These are phyloP conservation scores for Varanus salvator DNA, from an alignment of 2,113 vertebrate species.

Conservation along the genomic window DNA sequence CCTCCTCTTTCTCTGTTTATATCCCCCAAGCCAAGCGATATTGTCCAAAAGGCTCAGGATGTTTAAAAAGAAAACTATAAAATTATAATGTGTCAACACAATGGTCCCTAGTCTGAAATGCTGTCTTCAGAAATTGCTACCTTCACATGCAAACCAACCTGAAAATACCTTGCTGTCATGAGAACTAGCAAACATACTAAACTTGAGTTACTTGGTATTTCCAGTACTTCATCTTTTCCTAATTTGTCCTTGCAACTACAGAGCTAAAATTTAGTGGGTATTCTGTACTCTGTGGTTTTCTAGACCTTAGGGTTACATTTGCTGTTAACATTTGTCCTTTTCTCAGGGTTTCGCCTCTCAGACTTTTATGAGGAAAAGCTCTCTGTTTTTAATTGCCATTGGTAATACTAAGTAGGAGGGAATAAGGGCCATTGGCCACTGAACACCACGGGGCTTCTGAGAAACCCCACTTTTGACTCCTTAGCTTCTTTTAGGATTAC, in stretches of 20 bases:
- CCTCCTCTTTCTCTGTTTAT: too few species aligned
- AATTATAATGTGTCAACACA: not conserved
- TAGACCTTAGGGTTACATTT: too few species aligned
- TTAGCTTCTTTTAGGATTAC: not conserved
- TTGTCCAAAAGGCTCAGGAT: not conserved
- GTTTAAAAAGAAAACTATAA: not conserved
- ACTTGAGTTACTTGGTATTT: not conserved
- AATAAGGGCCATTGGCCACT: not conserved
- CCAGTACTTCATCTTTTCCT: not conserved
- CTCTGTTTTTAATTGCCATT: not conserved
- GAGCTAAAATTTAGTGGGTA: not conserved
- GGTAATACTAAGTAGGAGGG: not conserved
- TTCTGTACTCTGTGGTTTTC: not conserved
- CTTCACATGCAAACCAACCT: not conserved
- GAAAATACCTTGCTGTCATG: not conserved
- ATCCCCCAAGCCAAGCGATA: not conserved
- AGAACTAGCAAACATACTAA: not conserved
- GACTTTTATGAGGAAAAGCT: not conserved
- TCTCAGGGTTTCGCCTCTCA: not conserved
- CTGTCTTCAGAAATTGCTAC: not conserved
- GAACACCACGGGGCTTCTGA: not conserved
- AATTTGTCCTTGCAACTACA: not conserved
- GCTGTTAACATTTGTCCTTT: not conserved
- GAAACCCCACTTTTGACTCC: not conserved
- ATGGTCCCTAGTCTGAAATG: too few species aligned